Evolutionary conservation across 2,113 vertebrate species (phyloP).

Genomic region (Stigmatopora argus): DNA sequence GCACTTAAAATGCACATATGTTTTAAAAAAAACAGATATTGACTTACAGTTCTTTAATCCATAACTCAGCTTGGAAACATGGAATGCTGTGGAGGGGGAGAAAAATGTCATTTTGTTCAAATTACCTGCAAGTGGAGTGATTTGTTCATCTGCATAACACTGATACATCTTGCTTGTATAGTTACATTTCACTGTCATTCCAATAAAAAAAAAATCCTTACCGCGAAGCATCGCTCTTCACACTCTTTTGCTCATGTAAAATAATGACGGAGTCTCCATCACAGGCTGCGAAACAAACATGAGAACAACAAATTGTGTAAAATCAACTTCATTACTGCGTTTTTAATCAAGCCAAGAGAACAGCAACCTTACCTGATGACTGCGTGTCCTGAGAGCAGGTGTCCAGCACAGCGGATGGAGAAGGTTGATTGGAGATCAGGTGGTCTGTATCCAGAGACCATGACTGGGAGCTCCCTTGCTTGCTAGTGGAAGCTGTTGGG

Average conservation of each 20-base stretch:
- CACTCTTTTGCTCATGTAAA: slow-evolving; percentile 81
- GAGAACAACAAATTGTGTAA: background rate
- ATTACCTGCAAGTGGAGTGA: background rate
- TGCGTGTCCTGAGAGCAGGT: slow-evolving; percentile 71
- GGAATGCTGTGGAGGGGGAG: slow-evolving; percentile 64
- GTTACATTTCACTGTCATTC: background rate
- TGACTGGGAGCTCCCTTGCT: slow-evolving; percentile 34
- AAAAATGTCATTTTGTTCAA: slow-evolving; percentile 6
- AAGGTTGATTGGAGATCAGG: slow-evolving; percentile 35
- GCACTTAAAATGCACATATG: background rate
- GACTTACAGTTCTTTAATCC: slow-evolving; percentile 98
- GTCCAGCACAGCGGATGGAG: slow-evolving; percentile 65
- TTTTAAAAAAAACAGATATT: background rate
- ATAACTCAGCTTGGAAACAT: slow-evolving; percentile 87
- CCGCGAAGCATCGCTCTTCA: slow-evolving; percentile 74
- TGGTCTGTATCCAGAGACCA: slow-evolving; percentile 55
- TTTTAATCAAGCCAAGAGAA: background rate
- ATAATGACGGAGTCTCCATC: slow-evolving; percentile 88
- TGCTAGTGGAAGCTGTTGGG: slow-evolving; percentile 48
- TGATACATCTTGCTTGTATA: background rate
- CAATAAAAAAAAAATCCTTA: slow-evolving; percentile 44
- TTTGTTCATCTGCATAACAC: too few species aligned
- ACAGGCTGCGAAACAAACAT: slow-evolving; percentile 53
- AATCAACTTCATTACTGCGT: rapidly evolving
- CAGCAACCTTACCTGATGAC: slow-evolving; percentile 64